These are phyloP conservation scores for Erythrocebus patas DNA, from an alignment of 2,113 vertebrate species.

Conservation along the genomic window DNA sequence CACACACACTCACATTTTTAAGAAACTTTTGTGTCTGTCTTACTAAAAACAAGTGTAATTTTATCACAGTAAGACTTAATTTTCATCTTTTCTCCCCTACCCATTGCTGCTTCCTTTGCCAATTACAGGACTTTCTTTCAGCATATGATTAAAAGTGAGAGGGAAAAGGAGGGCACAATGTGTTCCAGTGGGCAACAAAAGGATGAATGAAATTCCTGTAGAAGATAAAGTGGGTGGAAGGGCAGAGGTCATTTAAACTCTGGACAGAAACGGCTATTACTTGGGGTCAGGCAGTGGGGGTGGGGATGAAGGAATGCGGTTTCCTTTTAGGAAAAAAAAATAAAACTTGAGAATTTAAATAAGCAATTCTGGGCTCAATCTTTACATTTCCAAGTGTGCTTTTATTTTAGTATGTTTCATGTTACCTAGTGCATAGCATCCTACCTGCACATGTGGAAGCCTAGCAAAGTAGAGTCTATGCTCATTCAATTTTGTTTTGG, in stretches of 20 bases:
- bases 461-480: not conserved
- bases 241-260: conserved; percentile 83
- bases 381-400: conserved; percentile 21
- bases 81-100: not conserved
- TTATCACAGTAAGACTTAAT: not conserved
- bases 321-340: conserved; percentile 55
- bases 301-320: conserved; percentile 64
- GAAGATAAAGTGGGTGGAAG: conserved; percentile 83
- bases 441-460: not conserved
- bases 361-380: not conserved
- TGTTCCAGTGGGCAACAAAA: conserved; percentile 71
- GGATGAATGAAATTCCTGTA: conserved; percentile 83
- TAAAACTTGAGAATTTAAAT: not conserved
- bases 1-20: not conserved
- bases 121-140: conserved; percentile 36
- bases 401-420: not conserved
- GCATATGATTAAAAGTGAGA: conserved; percentile 64
- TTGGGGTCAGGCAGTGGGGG: conserved; percentile 55
- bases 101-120: conserved; percentile 46
- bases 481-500: not conserved
- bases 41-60: not conserved
- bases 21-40: not conserved
- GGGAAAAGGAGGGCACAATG: conserved; percentile 72
- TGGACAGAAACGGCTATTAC: conserved; percentile 81
- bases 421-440: not conserved